Percentiles rank a stretch among this genome's conserved stretches.
These are phyloP conservation scores for Pogonognathellus flavescens DNA, from an alignment of 1,140 invertebrate genomes.

Conservation along the genomic window DNA sequence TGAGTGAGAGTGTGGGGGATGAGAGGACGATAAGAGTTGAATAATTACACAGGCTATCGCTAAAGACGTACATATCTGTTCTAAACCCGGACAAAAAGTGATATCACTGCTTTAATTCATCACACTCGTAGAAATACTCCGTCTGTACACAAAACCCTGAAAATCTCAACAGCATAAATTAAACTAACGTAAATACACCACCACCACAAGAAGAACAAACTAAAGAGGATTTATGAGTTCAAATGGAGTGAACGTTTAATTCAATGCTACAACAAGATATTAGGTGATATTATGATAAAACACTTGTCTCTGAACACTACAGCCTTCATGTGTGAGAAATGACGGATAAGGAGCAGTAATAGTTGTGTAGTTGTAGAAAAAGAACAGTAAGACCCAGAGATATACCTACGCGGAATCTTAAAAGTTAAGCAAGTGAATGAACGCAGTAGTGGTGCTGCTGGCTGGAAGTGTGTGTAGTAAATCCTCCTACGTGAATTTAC, in stretches of 20 bases:
- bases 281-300: background rate
- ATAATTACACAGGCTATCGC: background rate
- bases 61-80: background rate
- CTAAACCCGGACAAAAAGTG: background rate
- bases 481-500: conserved; percentile 40
- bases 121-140: no score
- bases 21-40: conserved; percentile 14
- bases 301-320: background rate
- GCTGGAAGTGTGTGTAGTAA: background rate
- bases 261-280: background rate
- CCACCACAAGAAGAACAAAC: conserved; percentile 9
- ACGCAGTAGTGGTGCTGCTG: background rate
- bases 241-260: conserved; percentile 19
- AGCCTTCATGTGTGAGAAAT: no score
- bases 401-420: background rate
- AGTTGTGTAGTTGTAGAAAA: background rate
- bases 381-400: background rate
- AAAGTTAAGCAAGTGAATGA: background rate
- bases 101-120: background rate
- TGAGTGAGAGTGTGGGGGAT: conserved; percentile 20
- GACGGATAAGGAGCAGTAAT: background rate
- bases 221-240: background rate
- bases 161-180: background rate
- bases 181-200: background rate
- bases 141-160: background rate